These are phyloP conservation scores for Manduca sexta DNA, from an alignment of 1,140 invertebrate species.

Conservation along the genomic window DNA sequence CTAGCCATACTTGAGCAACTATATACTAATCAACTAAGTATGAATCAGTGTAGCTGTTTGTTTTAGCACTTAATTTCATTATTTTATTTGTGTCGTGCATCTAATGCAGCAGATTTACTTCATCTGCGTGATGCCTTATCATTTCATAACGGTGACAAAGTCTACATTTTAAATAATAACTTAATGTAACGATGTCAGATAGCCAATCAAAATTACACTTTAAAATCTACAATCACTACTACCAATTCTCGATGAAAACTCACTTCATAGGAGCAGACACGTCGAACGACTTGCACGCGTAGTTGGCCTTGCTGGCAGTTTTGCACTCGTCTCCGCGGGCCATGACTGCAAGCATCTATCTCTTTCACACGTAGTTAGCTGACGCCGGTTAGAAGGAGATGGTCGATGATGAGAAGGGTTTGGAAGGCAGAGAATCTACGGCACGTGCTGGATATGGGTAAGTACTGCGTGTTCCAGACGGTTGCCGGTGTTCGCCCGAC, in stretches of 20 bases:
- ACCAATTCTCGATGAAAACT: slow-evolving; percentile 15
- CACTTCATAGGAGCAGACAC: slow-evolving; percentile 51
- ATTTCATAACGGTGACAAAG: too few relatives aligned
- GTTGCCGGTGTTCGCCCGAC: slow-evolving; percentile 85
- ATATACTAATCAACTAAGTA: too few relatives aligned
- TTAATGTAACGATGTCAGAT: too few relatives aligned
- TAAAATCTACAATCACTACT: too few relatives aligned
- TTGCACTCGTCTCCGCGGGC: slow-evolving; percentile 65
- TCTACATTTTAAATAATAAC: too few relatives aligned
- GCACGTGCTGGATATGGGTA: slow-evolving; percentile 86
- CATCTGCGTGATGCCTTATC: too few relatives aligned
- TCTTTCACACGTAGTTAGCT: slow-evolving; percentile 24
- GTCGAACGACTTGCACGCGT: slow-evolving; percentile 53
- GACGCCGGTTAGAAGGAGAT: slow-evolving; percentile 37
- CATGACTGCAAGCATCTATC: slow-evolving; percentile 35
- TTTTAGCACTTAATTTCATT: too few relatives aligned
- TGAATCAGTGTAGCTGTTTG: too few relatives aligned
- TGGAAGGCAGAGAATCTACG: slow-evolving; percentile 71
- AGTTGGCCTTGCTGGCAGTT: slow-evolving; percentile 51
- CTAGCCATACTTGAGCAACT: too few relatives aligned
- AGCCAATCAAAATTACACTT: too few relatives aligned
- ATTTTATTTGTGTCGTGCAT: too few relatives aligned
- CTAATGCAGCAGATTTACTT: too few relatives aligned
- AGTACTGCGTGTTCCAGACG: slow-evolving; percentile 84
- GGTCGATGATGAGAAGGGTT: slow-evolving; percentile 32